Percentiles rank a stretch among this genome's conserved stretches.
These are phyloP conservation scores for Bos taurus DNA, from an alignment of 2,113 vertebrate genomes.

Conservation along the genomic window ARS-UCD2.0 NC_037343.1:13219001-13219500, in stretches of 20 bases:
- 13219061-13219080: background rate
- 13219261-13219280: conserved; percentile 20
- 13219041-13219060: conserved; percentile 18
- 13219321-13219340: background rate
- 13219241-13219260: background rate
- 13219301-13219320: background rate
- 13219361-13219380: conserved; percentile 13
- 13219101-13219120: conserved; percentile 55
- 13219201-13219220: background rate
- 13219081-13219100: conserved; percentile 42
- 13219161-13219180: conserved; percentile 28
- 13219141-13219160: conserved; percentile 23
- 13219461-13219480: conserved; percentile 79
- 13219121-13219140: conserved; percentile 41
- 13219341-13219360: conserved; percentile 44
- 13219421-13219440: conserved; percentile 57
- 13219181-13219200: conserved; percentile 25
- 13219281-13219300: background rate
- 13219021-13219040: background rate
- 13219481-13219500: conserved; percentile 78
- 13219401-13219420: conserved; percentile 66
- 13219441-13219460: conserved; percentile 59
- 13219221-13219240: conserved; percentile 30
- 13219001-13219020: background rate
- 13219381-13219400: conserved; percentile 58